Percentiles rank a stretch among this genome's conserved stretches.
Evolutionary conservation across 2,113 vertebrate species (phyloP).

Genomic region (Myotis lucifugus): DNA sequence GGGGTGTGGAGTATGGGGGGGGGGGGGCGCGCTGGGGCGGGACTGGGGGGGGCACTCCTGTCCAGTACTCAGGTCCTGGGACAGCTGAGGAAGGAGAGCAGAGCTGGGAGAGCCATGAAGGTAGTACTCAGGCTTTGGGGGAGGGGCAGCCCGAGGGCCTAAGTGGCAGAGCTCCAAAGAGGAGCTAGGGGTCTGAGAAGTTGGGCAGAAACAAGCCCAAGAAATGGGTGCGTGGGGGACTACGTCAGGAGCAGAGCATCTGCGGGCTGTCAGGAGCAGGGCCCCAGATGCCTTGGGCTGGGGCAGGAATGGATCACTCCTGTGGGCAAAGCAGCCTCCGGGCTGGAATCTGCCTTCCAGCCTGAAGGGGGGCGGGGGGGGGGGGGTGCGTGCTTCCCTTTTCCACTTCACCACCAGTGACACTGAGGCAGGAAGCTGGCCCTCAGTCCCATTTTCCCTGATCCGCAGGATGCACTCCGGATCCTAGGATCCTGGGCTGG

Average conservation of each 20-base stretch:
- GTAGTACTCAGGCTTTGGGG: not conserved
- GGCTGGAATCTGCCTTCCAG: not conserved
- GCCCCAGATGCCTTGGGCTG: not conserved
- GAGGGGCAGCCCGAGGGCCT: not conserved
- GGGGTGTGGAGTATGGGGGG: conserved; percentile 23
- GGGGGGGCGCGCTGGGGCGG: too few species aligned
- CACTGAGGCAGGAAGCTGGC: conserved; percentile 36
- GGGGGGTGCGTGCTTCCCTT: not conserved
- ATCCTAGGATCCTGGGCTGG: not conserved
- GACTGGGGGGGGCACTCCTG: conserved; percentile 35
- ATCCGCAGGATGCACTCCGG: not conserved
- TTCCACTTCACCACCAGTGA: not conserved
- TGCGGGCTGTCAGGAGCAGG: not conserved
- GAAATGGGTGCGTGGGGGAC: not conserved
- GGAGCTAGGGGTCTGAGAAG: not conserved
- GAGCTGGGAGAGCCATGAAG: conserved; percentile 60
- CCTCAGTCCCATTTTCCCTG: not conserved
- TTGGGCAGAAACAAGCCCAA: not conserved
- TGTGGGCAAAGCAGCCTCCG: not conserved
- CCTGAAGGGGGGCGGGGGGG: not conserved
- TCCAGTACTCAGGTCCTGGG: conserved; percentile 53
- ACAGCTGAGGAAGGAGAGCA: conserved; percentile 48
- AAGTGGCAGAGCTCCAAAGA: not conserved
- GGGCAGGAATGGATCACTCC: not conserved
- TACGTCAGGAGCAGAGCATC: not conserved